phyloP scores from a whole-genome alignment of 2,113 vertebrate genomes.

The Sorex araneus region DNA sequence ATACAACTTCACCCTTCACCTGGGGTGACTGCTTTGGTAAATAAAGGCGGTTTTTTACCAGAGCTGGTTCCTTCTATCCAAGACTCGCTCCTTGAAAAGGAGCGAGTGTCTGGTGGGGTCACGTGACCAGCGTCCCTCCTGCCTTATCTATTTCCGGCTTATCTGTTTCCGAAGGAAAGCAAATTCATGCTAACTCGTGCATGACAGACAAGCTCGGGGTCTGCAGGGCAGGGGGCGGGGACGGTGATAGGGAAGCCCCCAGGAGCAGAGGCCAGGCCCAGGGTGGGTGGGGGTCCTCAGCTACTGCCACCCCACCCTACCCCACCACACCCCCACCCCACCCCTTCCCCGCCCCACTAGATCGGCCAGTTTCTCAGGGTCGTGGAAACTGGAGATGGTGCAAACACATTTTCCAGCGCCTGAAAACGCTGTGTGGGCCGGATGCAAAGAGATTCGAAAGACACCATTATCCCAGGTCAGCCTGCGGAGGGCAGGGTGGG shows the following conservation, averaged over 20 bases:
- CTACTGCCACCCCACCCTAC: background rate
- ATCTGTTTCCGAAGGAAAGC: conserved; percentile 19
- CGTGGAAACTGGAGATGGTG: background rate
- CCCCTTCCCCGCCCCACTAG: background rate
- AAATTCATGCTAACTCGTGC: background rate
- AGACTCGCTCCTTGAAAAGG: background rate
- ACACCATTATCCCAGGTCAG: background rate
- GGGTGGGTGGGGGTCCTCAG: background rate
- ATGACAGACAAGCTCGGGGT: background rate
- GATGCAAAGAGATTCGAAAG: background rate
- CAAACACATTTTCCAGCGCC: background rate
- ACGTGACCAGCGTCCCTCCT: background rate
- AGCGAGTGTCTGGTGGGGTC: background rate
- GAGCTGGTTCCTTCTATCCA: background rate
- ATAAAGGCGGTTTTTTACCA: background rate
- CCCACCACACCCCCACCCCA: background rate
- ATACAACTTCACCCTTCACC: background rate
- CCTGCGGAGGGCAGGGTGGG: background rate
- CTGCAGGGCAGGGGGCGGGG: background rate
- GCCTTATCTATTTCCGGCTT: conserved; percentile 9
- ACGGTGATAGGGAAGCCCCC: background rate
- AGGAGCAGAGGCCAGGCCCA: background rate
- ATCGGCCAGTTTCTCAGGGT: background rate
- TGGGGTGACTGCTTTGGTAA: background rate
- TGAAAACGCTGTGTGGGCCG: background rate